A percentile compares a stretch with the other conserved stretches of the same genome.
phyloP scores from a whole-genome alignment of 2,888 invertebrate genomes.

The Leptinotarsa tumamoca region DNA sequence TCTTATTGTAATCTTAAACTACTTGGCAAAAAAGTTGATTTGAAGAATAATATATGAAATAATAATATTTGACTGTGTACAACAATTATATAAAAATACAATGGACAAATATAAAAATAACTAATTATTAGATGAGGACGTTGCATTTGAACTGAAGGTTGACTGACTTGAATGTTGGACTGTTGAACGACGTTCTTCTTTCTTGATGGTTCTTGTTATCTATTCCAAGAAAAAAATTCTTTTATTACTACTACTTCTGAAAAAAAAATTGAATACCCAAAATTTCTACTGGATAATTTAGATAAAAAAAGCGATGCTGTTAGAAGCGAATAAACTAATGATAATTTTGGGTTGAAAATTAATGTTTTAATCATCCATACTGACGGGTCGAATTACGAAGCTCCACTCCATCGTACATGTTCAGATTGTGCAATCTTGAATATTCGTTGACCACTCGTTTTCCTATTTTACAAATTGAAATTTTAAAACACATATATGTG shows the following conservation, averaged over 20 bases:
- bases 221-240: constrained; percentile 49
- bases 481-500: neutral
- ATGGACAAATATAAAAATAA: neutral
- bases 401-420: constrained; percentile 81
- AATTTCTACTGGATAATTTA: neutral
- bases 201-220: constrained; percentile 63
- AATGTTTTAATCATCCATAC: constrained; percentile 80
- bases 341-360: constrained; percentile 46
- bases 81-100: constrained; percentile 3
- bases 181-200: constrained; percentile 61
- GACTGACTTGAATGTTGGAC: constrained; percentile 63
- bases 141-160: constrained; percentile 64
- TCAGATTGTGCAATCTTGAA: constrained; percentile 79
- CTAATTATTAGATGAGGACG: constrained; percentile 53
- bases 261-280: constrained; percentile 26
- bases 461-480: constrained; percentile 65
- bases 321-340: constrained; percentile 25
- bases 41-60: constrained; percentile 1
- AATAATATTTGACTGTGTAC: neutral
- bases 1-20: constrained; percentile 4
- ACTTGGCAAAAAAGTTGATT: neutral
- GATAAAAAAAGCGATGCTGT: constrained; percentile 28
- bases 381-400: constrained; percentile 81
- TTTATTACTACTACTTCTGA: constrained; percentile 33
- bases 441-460: constrained; percentile 81